Conservation (phyloP, 2,888 invertebrate species). For the Euphydryas editha region DNA sequence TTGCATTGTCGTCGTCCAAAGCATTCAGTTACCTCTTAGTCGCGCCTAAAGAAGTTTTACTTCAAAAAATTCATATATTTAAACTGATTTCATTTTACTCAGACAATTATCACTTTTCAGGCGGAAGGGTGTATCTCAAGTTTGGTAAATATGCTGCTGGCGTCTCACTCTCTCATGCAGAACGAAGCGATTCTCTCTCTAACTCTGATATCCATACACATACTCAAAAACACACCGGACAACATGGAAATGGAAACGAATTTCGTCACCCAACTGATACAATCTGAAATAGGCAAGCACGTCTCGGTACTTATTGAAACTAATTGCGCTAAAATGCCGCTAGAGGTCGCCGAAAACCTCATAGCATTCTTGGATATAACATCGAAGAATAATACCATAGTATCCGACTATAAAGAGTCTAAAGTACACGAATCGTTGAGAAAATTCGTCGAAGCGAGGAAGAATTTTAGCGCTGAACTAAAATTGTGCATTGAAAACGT, state of each 20-base stretch:
- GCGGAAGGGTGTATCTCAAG: slow-evolving; percentile 88
- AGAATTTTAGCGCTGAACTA: slow-evolving; percentile 62
- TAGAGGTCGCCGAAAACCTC: slow-evolving; percentile 79
- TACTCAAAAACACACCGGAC: slow-evolving; percentile 50
- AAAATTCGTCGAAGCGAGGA: slow-evolving; percentile 63
- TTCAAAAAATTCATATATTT: no score
- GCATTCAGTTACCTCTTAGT: no score
- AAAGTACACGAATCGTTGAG: slow-evolving; percentile 63
- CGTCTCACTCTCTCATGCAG: slow-evolving; percentile 94
- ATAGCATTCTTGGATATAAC: slow-evolving; percentile 76
- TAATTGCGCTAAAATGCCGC: slow-evolving; percentile 74
- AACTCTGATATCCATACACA: slow-evolving; percentile 82
- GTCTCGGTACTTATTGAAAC: slow-evolving; percentile 76
- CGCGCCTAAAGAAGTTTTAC: no score
- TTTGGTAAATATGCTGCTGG: slow-evolving; percentile 91
- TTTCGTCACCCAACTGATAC: slow-evolving; percentile 67
- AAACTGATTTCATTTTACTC: no score
- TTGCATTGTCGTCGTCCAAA: no score
- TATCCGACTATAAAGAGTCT: slow-evolving; percentile 64
- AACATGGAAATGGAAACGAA: slow-evolving; percentile 54
- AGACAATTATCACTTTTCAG: slow-evolving; percentile 59
- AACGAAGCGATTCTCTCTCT: slow-evolving; percentile 91
- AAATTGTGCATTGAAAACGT: slow-evolving; percentile 56
- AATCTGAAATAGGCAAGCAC: slow-evolving; percentile 80
- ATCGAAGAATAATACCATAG: slow-evolving; percentile 63